Base-by-base conservation (phyloP, 1,140 invertebrate genomes). In the Bombyx mori region DNA sequence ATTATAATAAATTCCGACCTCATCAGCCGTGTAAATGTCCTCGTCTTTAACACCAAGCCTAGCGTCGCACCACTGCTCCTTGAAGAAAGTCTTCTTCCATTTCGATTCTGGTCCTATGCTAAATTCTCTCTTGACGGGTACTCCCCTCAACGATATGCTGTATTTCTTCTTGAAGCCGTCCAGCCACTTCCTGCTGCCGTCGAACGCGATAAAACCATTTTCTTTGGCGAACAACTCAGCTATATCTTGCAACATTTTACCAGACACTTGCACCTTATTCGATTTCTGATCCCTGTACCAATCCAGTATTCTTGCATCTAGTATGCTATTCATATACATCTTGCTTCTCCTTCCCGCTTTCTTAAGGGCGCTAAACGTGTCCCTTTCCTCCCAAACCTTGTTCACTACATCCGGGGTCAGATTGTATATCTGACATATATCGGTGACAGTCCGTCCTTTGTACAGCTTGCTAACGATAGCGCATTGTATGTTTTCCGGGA, bases 21-120 rank as follows among this genome's bases (percentile, higher is more conserved):
- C 69, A 46, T 71, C 69, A 7, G 63, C 69, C 1, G 63, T 66
- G 47, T 68, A 71, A 12, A 71, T 71, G 44, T 71, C 69, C 8
- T 71, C 66, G 51, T 71, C 66, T 2, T 56, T 52, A 10, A 68
- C 52, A 26, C 65, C 63, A 8, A 63, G 47, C 8, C 68, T 53
- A 0, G 61, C 61, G 22, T 71, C 68, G 22, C 60, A 56, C 68
- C 68, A 71, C 8, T 62, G 62, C 42, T 70, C 65, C 22, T 42
- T 61, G 35, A 70, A 65, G 55, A 70, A 70, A 44, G 60, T 58
- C 8, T 61, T 68, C 9, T 69, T 68, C 60, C 62, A 64, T 48
- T 69, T 71, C 6, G 58, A 63, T 44, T 68, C 69, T 44, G 58
- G 60, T 8, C 58, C 47, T 7, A 54, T 59, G n/a, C 61, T 63